Conservation (phyloP, 2,888 invertebrate genomes). For the Machimus atricapillus region DNA sequence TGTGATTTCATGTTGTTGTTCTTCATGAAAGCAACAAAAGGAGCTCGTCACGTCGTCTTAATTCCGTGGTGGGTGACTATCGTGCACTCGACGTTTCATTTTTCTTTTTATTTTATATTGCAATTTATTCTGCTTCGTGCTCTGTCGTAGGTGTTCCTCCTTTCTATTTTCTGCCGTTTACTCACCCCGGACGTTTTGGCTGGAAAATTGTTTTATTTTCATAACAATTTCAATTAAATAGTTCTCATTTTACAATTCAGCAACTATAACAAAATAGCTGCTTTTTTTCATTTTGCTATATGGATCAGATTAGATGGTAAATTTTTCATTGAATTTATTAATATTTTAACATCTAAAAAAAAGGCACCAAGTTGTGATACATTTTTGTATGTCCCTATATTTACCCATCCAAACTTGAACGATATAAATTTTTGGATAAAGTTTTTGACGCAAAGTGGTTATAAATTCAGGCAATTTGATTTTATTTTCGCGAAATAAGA, state of each 20-base stretch:
- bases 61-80: neutral
- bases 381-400: too few relatives aligned
- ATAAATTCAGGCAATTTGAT: too few relatives aligned
- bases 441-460: too few relatives aligned
- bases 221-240: neutral
- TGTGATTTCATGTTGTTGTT: neutral
- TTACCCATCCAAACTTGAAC: too few relatives aligned
- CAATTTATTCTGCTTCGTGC: neutral
- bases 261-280: too few relatives aligned
- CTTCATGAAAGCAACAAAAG: neutral
- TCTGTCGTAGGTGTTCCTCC: neutral
- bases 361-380: too few relatives aligned
- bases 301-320: too few relatives aligned
- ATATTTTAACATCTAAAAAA: too few relatives aligned
- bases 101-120: neutral
- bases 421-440: too few relatives aligned
- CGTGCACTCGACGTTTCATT: neutral
- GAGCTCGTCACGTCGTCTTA: neutral
- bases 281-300: too few relatives aligned
- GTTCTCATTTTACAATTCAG: neutral
- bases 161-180: neutral
- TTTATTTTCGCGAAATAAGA: too few relatives aligned
- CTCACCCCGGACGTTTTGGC: neutral
- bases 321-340: too few relatives aligned
- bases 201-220: neutral